Evolutionary conservation across 2,113 vertebrate species (phyloP), one percentile per base, ranked within the genome.

Genomic region (Calidris pugnax): DNA sequence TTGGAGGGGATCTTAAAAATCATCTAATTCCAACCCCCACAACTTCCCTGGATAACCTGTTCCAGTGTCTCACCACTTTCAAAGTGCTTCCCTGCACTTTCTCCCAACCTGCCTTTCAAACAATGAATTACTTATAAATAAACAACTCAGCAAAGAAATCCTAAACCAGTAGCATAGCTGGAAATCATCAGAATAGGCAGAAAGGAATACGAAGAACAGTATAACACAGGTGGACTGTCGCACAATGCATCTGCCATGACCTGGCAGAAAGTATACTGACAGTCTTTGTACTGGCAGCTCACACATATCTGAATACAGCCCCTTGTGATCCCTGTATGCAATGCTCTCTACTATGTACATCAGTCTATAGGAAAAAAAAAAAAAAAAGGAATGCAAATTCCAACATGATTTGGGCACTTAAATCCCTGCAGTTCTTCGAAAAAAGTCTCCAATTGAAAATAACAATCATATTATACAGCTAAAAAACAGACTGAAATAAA

Each of bases 171-270:
- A 64, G 37, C 48, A 83, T 1, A 48, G 62, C 37, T 91, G 19
- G 55, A 79, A 63, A 14, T 33, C 30, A 39, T 27, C 48, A 55
- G 9, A 67, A 43, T 0, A 83, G 26, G 11, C 28, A 74, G 41
- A 57, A 81, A 67, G 12, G 32, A 68, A 35, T 1, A 37, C 0
- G 33, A 48, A 28, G 26, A 81, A 43, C 23, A 66, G 14, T 6
- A 39, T 2, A 53, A 57, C 30, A n/a, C 22, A 21, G 0, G 0
- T 15, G 22, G 41, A 33, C 10, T 56, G 7, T 2, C 4, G 27
- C 14, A 45, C 17, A 28, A 28, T 1, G 4, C 22, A 48, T 28
- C 60, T 85, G 27, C 55, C 45, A 24, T 6, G 35, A 37, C 6
- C 69, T 39, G 28, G 60, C 60, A 87, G 41, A 63, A 84, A 32